Percentiles rank a stretch among this genome's conserved stretches.
These are phyloP conservation scores for Cyanoramphus novaezelandiae DNA, from an alignment of 2,113 vertebrate genomes.

Conservation along the genomic window DNA sequence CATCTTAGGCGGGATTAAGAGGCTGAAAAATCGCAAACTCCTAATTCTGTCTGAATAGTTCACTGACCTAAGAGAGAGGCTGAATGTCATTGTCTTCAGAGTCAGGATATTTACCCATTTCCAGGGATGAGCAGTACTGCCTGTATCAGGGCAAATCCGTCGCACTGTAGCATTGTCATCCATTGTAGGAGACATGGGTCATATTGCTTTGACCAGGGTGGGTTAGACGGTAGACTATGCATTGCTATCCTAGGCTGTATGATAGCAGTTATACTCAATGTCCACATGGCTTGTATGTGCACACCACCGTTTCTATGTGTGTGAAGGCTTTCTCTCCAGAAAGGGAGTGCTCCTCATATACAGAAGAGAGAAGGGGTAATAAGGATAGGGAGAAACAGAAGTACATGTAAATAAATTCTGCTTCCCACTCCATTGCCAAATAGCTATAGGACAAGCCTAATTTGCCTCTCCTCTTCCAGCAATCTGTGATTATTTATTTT, in stretches of 20 bases:
- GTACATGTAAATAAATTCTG: neutral
- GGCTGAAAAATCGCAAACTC: neutral
- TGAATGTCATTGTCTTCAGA: neutral
- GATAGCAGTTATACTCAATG: too few relatives aligned
- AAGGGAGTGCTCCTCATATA: neutral
- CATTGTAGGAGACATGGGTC: fast-evolving
- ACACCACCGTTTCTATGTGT: neutral
- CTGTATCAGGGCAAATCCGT: neutral
- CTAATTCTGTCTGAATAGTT: neutral
- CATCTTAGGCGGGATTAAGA: neutral
- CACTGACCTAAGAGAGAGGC: neutral
- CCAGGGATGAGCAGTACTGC: neutral
- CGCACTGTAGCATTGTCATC: fast-evolving
- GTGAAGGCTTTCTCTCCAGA: neutral
- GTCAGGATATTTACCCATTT: neutral
- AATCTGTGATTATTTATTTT: neutral
- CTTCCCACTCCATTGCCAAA: neutral
- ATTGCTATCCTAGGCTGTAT: neutral
- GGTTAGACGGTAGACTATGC: too few relatives aligned
- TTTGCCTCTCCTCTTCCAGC: neutral
- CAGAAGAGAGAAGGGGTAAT: neutral
- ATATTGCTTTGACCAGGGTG: neutral
- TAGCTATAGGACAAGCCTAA: neutral
- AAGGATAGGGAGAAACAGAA: neutral
- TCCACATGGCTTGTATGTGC: fast-evolving